phyloP scores from a whole-genome alignment of 2,797 vertebrate genomes.

The Gymnoscopelus braueri region DNA sequence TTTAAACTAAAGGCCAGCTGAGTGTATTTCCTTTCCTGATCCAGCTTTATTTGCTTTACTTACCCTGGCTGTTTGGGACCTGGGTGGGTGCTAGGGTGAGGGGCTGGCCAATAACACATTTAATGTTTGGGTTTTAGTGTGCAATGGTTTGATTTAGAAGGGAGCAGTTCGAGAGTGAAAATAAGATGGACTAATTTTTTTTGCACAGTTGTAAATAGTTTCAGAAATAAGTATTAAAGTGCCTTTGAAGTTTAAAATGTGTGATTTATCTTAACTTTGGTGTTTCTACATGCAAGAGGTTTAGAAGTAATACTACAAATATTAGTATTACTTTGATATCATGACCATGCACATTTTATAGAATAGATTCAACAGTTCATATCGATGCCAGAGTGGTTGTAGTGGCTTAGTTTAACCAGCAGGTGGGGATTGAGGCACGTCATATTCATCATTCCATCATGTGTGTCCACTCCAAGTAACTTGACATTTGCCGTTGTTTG shows the following conservation, averaged over 20 bases:
- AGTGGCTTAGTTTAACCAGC: slow-evolving; percentile 37
- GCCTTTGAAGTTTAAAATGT: slow-evolving; percentile 73
- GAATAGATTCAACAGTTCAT: background rate
- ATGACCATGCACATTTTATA: background rate
- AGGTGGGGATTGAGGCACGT: slow-evolving; percentile 49
- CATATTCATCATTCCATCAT: background rate
- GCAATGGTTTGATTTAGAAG: too few species aligned
- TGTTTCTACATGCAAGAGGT: background rate
- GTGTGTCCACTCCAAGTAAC: background rate
- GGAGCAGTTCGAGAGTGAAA: too few species aligned
- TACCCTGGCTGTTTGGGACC: too few species aligned
- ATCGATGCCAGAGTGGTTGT: background rate
- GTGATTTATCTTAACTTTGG: background rate
- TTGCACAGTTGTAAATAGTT: slow-evolving; percentile 87
- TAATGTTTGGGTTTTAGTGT: too few species aligned
- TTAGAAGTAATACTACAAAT: background rate
- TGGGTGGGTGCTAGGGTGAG: too few species aligned
- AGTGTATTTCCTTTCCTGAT: too few species aligned
- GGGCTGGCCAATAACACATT: too few species aligned
- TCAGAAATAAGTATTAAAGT: slow-evolving; percentile 77
- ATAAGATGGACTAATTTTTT: too few species aligned
- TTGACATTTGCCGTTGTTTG: background rate
- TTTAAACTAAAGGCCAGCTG: too few species aligned
- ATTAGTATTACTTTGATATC: background rate
- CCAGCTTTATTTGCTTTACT: too few species aligned